Evolutionary conservation across 2,797 vertebrate species (phyloP).

Genomic region (Cynopterus sphinx): DNA sequence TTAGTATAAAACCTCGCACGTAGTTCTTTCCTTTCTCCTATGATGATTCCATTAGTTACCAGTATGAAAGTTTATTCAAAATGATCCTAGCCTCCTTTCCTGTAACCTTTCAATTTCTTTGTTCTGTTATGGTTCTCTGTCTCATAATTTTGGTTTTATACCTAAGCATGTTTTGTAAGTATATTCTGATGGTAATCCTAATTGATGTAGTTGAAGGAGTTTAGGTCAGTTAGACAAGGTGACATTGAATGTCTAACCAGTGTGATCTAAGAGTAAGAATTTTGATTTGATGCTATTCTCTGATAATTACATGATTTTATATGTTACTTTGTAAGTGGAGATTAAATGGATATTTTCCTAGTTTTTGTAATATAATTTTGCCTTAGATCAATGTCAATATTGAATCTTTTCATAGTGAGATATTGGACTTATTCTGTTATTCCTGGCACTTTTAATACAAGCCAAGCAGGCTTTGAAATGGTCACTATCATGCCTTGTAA

Average conservation of each 20-base stretch:
- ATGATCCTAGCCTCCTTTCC: background rate
- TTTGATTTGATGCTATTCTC: background rate
- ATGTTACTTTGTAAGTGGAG: slow-evolving; percentile 8
- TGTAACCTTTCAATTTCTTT: background rate
- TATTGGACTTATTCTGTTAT: background rate
- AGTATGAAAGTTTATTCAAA: background rate
- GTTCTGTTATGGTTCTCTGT: background rate
- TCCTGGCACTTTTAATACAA: background rate
- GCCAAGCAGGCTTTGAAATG: background rate
- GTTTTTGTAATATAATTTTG: slow-evolving; percentile 4
- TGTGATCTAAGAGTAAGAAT: background rate
- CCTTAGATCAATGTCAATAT: background rate
- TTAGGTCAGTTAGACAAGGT: background rate
- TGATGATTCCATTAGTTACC: background rate
- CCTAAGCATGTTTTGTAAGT: background rate
- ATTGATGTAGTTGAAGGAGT: background rate
- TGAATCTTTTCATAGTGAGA: background rate
- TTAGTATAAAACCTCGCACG: background rate
- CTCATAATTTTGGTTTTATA: background rate
- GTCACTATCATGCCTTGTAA: background rate
- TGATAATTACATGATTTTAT: background rate
- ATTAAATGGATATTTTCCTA: background rate
- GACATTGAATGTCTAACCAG: background rate
- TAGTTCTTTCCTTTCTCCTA: background rate
- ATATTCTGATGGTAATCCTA: background rate